Evolutionary conservation across 2,113 vertebrate species (phyloP).

Genomic region (Irena cyanogastra): DNA sequence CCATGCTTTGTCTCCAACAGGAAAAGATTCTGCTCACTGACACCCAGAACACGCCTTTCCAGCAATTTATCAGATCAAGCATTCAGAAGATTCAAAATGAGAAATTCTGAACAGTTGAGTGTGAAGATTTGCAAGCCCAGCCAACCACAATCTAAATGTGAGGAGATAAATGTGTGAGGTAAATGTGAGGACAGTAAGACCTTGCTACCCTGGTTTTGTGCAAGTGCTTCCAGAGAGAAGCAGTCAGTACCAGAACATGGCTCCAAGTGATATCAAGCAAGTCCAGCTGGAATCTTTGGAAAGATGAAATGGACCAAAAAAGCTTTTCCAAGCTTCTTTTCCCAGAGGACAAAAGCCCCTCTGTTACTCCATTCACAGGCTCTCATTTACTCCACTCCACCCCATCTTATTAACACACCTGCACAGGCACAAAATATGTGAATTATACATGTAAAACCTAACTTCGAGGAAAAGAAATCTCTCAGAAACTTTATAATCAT

Average conservation of each 20-base stretch:
- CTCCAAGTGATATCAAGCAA: background rate
- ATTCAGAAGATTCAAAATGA: background rate
- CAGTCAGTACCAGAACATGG: background rate
- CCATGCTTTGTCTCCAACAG: accelerated
- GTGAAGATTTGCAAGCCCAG: background rate
- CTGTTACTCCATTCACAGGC: background rate
- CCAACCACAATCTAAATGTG: background rate
- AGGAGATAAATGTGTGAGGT: too few relatives aligned
- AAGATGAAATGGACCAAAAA: background rate
- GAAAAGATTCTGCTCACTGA: background rate
- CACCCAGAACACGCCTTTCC: background rate
- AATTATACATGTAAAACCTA: background rate
- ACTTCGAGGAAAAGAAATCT: background rate
- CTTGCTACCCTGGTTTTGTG: background rate
- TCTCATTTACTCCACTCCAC: background rate
- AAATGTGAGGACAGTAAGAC: background rate
- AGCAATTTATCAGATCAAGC: background rate
- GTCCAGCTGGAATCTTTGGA: background rate
- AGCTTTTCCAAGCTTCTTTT: background rate
- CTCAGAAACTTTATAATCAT: background rate
- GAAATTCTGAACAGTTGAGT: background rate
- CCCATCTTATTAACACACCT: background rate
- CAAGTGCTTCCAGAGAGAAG: background rate
- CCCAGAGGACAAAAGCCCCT: background rate
- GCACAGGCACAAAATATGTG: background rate